Evolutionary conservation across 1,140 invertebrate species (phyloP).

Genomic region (Caenorhabditis tropicalis): DNA sequence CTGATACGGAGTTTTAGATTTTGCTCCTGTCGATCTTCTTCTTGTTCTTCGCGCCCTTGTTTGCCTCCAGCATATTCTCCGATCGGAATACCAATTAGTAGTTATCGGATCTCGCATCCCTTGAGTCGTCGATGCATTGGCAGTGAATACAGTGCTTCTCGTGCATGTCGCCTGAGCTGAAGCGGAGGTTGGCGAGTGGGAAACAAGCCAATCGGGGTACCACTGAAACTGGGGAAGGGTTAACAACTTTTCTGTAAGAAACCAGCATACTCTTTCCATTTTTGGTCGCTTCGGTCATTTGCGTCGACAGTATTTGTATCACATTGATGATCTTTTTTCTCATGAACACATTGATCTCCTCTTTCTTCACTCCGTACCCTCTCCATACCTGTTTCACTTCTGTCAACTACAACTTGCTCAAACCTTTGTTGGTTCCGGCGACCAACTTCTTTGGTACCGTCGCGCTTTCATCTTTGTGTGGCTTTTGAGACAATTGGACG

Average conservation of each 20-base stretch:
- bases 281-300: conserved; percentile 92
- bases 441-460: too few relatives aligned
- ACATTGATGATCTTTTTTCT: conserved; percentile 99
- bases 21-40: conserved; percentile 80
- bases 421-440: too few relatives aligned
- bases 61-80: conserved; percentile 96
- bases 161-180: conserved; percentile 97
- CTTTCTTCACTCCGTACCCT: conserved; percentile 84
- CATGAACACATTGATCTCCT: conserved; percentile 81
- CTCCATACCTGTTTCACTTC: too few relatives aligned
- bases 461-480: conserved; percentile 74
- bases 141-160: conserved; percentile 99
- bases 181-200: conserved; percentile 89
- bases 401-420: too few relatives aligned
- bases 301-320: conserved; percentile 93
- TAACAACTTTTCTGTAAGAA: too few relatives aligned
- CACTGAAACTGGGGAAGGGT: conserved; percentile 71
- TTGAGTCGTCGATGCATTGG: conserved; percentile 82
- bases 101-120: conserved; percentile 87
- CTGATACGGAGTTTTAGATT: too few relatives aligned
- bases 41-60: conserved; percentile 78
- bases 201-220: conserved; percentile 91
- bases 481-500: conserved; percentile 93
- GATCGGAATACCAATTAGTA: conserved; percentile 95
- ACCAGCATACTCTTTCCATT: conserved; percentile 72